These are phyloP conservation scores for Anoplius nigerrimus DNA, from an alignment of 2,888 invertebrate genomes.

Conservation along the genomic window DNA sequence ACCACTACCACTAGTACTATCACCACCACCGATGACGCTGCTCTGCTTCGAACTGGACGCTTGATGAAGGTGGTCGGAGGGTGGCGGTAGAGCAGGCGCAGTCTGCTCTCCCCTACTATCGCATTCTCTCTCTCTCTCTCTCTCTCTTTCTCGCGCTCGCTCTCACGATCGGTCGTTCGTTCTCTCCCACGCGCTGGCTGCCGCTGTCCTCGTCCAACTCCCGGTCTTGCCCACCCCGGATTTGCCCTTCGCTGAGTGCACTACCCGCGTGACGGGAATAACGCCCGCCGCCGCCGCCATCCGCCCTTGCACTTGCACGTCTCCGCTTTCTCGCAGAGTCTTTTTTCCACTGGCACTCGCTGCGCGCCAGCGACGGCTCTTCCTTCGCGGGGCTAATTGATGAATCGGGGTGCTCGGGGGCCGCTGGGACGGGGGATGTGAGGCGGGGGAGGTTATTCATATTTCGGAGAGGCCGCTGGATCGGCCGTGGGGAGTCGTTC, in stretches of 20 bases:
- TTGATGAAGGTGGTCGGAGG: constrained; percentile 32
- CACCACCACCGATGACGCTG: neutral
- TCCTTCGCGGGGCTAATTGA: no score
- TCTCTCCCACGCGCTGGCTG: constrained; percentile 20
- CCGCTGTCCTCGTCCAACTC: neutral
- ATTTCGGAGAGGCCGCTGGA: neutral
- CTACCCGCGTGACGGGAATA: constrained; percentile 33
- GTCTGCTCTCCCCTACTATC: constrained; percentile 19
- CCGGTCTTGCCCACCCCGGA: constrained; percentile 3
- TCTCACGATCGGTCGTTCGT: constrained; percentile 10
- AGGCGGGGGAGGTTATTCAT: no score
- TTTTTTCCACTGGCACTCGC: no score
- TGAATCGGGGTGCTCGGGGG: neutral
- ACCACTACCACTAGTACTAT: no score
- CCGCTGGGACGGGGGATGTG: no score
- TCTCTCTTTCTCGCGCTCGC: constrained; percentile 38
- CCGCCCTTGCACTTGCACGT: constrained; percentile 34
- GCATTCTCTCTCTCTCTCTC: constrained; percentile 22
- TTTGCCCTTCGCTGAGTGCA: constrained; percentile 6
- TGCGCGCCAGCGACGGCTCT: constrained; percentile 9
- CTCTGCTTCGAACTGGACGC: neutral
- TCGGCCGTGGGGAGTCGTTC: no score
- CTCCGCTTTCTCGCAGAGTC: neutral
- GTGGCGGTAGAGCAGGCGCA: constrained; percentile 37
- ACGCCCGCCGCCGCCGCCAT: constrained; percentile 38